Conservation (phyloP, 2,113 vertebrate species). For the Vireo altiloquus region DNA sequence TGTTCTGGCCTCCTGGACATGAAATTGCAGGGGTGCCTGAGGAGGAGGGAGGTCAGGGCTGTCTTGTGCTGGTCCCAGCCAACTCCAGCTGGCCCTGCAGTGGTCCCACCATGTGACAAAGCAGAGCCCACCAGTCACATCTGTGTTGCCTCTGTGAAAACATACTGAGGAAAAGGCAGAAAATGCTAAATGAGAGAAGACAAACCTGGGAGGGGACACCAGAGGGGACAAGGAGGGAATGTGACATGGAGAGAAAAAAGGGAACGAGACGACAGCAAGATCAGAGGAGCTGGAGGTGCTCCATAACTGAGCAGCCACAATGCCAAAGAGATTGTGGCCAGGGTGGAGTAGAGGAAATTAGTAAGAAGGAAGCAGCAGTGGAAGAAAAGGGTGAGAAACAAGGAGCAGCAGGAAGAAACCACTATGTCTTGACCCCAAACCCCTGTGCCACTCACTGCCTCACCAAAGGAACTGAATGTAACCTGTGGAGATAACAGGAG, state of each 20-base stretch:
- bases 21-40: not conserved
- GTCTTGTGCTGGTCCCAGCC: not conserved
- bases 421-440: not conserved
- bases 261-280: not conserved
- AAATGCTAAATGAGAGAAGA: not conserved
- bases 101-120: rapidly evolving
- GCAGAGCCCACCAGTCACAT: rapidly evolving
- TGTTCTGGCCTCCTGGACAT: not conserved
- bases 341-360: not conserved
- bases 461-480: not conserved
- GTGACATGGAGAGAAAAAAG: not conserved
- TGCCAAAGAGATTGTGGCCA: not conserved
- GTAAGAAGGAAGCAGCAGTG: not conserved
- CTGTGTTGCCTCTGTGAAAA: rapidly evolving
- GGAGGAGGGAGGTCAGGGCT: not conserved
- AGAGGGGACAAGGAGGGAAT: not conserved
- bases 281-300: not conserved
- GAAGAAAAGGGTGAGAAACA: constrained; percentile 4
- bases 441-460: not conserved
- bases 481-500: not conserved
- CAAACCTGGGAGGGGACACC: not conserved
- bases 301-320: not conserved
- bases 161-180: not conserved
- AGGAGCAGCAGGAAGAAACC: not conserved
- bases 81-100: not conserved